A percentile compares a stretch with the other conserved stretches of the same genome.
Conservation (phyloP, 1,140 invertebrate species). For the Theocolax elegans region DNA sequence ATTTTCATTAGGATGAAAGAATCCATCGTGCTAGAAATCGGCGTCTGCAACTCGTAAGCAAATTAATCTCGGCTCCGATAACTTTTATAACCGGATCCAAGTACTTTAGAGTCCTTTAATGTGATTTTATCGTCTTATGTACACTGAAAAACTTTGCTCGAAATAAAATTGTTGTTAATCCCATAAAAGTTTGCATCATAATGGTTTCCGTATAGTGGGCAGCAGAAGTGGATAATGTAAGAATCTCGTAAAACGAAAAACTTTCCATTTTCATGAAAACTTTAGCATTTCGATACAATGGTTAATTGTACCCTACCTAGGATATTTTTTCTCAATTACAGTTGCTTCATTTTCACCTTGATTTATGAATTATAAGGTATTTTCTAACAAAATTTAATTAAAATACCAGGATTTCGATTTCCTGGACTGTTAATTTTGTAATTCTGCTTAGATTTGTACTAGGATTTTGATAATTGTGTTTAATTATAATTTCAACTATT, state of each 20-base stretch:
- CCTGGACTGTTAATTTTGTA: no score
- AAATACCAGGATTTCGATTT: no score
- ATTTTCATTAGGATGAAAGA: slow-evolving; percentile 16
- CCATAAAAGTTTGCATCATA: slow-evolving; percentile 11
- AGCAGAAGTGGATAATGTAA: background rate
- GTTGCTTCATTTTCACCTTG: no score
- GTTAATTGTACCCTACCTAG: background rate
- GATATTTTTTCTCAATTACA: no score
- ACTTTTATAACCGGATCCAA: slow-evolving; percentile 26
- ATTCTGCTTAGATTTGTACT: no score
- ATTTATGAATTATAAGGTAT: no score
- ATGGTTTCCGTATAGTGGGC: background rate
- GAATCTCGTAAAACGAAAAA: background rate
- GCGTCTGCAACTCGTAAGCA: background rate
- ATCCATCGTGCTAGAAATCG: background rate
- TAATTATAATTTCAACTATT: no score
- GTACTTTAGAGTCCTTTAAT: slow-evolving; percentile 9
- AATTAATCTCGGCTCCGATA: slow-evolving; percentile 19
- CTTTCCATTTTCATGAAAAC: background rate
- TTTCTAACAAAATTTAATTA: no score
- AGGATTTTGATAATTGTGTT: no score
- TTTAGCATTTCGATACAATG: background rate
- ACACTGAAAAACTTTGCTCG: slow-evolving; percentile 5
- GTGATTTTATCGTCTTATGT: slow-evolving; percentile 9
- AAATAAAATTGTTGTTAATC: slow-evolving; percentile 25